Base-by-base conservation (phyloP, 2,113 vertebrate genomes). In the Hippopotamus amphibius region DNA sequence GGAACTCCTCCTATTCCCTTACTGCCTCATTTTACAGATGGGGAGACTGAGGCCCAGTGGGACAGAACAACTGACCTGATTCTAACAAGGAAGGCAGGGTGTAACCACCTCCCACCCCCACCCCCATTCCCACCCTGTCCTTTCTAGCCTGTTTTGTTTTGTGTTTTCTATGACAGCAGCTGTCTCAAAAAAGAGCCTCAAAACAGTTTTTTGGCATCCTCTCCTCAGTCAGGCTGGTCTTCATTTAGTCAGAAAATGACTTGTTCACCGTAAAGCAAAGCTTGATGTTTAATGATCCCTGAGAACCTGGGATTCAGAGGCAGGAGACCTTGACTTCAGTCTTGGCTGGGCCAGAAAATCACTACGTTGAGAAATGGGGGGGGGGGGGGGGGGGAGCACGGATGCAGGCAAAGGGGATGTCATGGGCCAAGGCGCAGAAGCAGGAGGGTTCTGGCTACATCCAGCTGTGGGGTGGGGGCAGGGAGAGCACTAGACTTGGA, bases 201-300 rank as follows among this genome's bases (percentile, higher is more conserved):
- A 13, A 43, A 30, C 57, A 2, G 15, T 46, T 85, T 55, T 46
- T 76, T 3, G 7, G 19, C 16, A 14, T 41, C 50, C 15, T 68
- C 16, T 72, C 16, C 6, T 57, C 26, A 16, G 14, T 21, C 21
- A 48, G 28, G 5, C 63, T 50, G 22, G 24, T 81, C 92, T 86
- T 55, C 66, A 50, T 87, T 96, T 81, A 46, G 48, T 59, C 74
- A 55, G 79, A 79, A 96, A 94, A 88, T 24, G 19, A 30, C 41
- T 90, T 43, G 28, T 59, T 93, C 59, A 22, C 22, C 10, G 28
- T 43, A 7, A 72, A 28, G 68, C 41, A 71, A 81, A 87, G 84
- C 61, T 76, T 28, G 55, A 68, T 43, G 87, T 82, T 57, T 61
- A 87, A 50, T 68, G 53, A 43, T 46, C 71, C 26, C 28, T 26